Base-by-base conservation (phyloP, 2,888 invertebrate genomes). In the Fissipunctia ypsillon region DNA sequence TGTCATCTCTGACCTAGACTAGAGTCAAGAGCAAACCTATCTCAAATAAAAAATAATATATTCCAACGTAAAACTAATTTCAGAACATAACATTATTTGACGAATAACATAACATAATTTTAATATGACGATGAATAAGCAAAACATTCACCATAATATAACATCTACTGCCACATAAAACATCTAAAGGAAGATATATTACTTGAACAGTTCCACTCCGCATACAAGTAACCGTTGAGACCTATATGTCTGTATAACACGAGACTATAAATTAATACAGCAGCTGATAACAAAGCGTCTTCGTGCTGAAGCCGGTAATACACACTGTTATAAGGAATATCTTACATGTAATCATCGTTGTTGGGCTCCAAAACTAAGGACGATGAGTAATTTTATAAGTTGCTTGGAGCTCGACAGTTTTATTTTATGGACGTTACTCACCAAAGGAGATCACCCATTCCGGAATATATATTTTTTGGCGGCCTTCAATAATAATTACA, bases 231-330 rank as follows among this genome's bases (percentile, higher is more conserved):
- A 22, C 67, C 25, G 25, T 31, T 50, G 77, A 61, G 56, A 56
- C 25, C 45, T 66, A n/a, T 38, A 31, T 28, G 25, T 70, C 10
- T 0, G 25, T 41, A 28, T 45, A 35, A 71, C 19, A 50, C 57
- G 35, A 48, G 54, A 70, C 66, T 59, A 79, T 79, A 79, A 73
- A 79, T 84, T 76, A 85, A 56, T 59, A 60, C 66, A 73, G 52
- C 54, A 67, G 57, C 48, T 79, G 60, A 76, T 76, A 76, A 85
- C 76, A 85, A 71, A 79, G 82, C 69, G 35, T 77, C 57, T 61
- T 61, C 50, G 25, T 3, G 28, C 57, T 63, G 75, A 67, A 54
- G 43, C 41, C 56, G 45, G 35, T 82, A 70, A 78, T 78, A 78
- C 38, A 43, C 16, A n/a, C 43, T 52, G 50, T 52, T 50, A 16